Base-by-base conservation (phyloP, 1,140 invertebrate genomes). In the Rhynchophorus ferrugineus region DNA sequence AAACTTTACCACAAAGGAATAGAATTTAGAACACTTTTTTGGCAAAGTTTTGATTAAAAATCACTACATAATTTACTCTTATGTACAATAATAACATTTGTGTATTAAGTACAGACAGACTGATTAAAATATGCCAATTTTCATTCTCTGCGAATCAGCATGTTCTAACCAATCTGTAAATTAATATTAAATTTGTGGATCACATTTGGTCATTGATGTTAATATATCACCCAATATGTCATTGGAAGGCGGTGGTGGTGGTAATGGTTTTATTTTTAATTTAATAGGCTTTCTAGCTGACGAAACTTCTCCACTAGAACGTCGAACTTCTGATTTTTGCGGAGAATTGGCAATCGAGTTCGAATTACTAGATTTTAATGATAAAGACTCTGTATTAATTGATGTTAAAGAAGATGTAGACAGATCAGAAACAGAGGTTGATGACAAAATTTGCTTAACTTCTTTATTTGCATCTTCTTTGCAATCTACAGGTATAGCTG, bases 161-260 rank as follows among this genome's bases (percentile, higher is more conserved):
- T 8, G 11, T 48, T 46, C 50, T 50, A 33, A 17, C 34, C 56
- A 47, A 54, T 36, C 56, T 54, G 56, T 58, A 35, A 21, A 34
- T 50, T 58, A 58, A 58, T 58, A 58, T 54, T 56, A 59, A 48
- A 59, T 56, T 34, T 52, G 53, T 24, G 57, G 57, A 59, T 59
- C 54, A 49, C 49, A 62, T 46, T 64, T 64, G 41, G 62, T 65
- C 67, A 69, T 69, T 46, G 66, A 57, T 57, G 66, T 66, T 43
- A 69, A 56, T 51, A 69, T 69, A 60, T 69, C 67, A 45, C 67
- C 67, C n/a, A 69, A 56, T 29, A 69, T 56, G 49, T 69, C 67
- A 20, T 63, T 59, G 11, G 64, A 62, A 21, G 61, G 59, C 24
- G 62, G 55, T 17, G 61, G 37, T 18, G 61, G 44, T 43, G 63